Percentiles rank a stretch among this genome's conserved stretches.
Conservation (phyloP, 2,888 invertebrate species). For the Resseliella maxima region DNA sequence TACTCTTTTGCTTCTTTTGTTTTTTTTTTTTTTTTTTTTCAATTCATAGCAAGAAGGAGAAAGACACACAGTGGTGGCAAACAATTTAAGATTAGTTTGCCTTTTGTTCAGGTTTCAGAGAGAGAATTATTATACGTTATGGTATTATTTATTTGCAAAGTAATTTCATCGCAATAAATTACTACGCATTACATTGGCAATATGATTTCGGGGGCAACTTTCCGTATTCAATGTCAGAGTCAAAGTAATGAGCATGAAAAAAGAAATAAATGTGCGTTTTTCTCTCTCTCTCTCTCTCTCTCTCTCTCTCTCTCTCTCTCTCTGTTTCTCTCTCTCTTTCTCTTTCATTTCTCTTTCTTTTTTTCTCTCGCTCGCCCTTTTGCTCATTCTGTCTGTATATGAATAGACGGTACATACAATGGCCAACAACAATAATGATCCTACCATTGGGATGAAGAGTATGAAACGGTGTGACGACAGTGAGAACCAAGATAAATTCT, state of each 20-base stretch:
- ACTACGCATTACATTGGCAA: conserved; percentile 21
- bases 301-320: too few relatives aligned
- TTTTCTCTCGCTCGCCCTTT: too few relatives aligned
- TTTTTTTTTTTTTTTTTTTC: too few relatives aligned
- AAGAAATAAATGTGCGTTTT: background rate
- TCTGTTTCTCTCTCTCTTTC: too few relatives aligned
- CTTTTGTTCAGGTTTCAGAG: background rate
- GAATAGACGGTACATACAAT: background rate
- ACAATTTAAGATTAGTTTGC: background rate
- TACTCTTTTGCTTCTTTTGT: too few relatives aligned
- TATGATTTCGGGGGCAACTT: background rate
- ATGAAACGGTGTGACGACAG: background rate
- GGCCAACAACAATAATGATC: background rate
- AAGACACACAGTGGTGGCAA: too few relatives aligned
- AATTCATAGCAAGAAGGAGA: too few relatives aligned
- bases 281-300: too few relatives aligned
- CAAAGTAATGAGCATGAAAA: background rate
- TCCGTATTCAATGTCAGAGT: conserved; percentile 39
- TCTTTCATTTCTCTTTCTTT: too few relatives aligned
- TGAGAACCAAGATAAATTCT: background rate
- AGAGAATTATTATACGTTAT: background rate
- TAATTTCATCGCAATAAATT: background rate
- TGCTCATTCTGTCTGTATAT: too few relatives aligned
- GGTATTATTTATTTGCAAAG: background rate
- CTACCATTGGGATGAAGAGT: background rate